Evolutionary conservation across 2,797 vertebrate genomes (phyloP).

Genomic region (Sebastiscus albofasciatus): DNA sequence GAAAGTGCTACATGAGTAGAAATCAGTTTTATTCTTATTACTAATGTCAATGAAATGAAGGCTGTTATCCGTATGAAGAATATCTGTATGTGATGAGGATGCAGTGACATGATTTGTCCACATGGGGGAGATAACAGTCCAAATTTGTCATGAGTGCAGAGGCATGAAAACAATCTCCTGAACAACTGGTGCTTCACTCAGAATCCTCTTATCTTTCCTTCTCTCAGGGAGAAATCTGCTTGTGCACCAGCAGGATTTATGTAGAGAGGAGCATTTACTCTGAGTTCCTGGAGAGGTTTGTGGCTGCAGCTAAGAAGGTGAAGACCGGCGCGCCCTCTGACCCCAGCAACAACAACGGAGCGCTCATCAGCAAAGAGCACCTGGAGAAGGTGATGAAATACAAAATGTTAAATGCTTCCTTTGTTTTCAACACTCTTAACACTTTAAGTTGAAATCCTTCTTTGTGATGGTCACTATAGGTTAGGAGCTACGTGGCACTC

Average conservation of each 20-base stretch:
- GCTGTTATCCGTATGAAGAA: not conserved
- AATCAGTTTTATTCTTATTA: not conserved
- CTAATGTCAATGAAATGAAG: not conserved
- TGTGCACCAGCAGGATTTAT: conserved; percentile 97
- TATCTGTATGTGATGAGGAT: not conserved
- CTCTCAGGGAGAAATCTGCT: conserved; percentile 93
- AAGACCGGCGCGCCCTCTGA: conserved; percentile 91
- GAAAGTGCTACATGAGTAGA: not conserved
- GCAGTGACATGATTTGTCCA: conserved; percentile 37
- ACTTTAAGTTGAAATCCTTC: not conserved
- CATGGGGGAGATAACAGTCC: conserved; percentile 31
- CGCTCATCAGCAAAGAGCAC: conserved; percentile 95
- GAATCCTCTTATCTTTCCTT: not conserved
- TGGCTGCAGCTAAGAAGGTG: conserved; percentile 89
- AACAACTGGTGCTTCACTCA: not conserved
- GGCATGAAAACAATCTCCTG: not conserved
- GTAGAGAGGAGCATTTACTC: conserved; percentile 90
- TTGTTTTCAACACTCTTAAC: not conserved
- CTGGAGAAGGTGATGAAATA: conserved; percentile 87
- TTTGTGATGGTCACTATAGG: conserved; percentile 74
- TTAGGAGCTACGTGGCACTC: conserved; percentile 87
- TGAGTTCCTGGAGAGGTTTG: conserved; percentile 91
- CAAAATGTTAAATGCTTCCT: fast-evolving
- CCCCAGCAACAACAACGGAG: conserved; percentile 84
- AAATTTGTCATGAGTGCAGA: not conserved